Conservation (phyloP, 2,113 vertebrate genomes). For the Aythya baeri region DNA sequence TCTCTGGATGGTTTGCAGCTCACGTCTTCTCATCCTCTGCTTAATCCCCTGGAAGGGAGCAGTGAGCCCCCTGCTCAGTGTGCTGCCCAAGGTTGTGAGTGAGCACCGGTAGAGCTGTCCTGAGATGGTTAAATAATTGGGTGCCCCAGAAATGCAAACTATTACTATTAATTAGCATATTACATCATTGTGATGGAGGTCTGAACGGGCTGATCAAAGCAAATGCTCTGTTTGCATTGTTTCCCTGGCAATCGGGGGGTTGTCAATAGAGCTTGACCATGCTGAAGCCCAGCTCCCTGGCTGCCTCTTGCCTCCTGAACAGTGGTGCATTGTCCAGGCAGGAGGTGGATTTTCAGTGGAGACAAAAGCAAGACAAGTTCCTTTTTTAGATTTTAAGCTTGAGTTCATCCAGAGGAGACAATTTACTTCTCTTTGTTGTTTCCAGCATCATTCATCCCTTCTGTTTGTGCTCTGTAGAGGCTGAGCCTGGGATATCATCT, state of each 20-base stretch:
- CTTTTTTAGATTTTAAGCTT: slow-evolving; percentile 47
- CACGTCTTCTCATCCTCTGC: neutral
- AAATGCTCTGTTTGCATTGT: neutral
- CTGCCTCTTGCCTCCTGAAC: neutral
- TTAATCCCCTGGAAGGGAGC: neutral
- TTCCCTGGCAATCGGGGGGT: neutral
- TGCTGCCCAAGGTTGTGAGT: neutral
- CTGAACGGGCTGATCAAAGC: neutral
- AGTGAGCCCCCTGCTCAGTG: rapidly evolving
- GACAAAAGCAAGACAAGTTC: slow-evolving; percentile 36
- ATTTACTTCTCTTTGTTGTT: slow-evolving; percentile 66
- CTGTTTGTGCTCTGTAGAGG: slow-evolving; percentile 48
- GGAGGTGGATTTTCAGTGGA: slow-evolving; percentile 55
- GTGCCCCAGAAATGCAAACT: neutral
- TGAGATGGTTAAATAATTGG: neutral
- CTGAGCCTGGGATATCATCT: slow-evolving; percentile 45
- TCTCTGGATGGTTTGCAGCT: neutral
- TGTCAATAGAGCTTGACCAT: slow-evolving; percentile 9
- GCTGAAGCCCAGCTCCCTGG: neutral
- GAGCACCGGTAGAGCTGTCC: neutral
- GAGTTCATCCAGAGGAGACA: slow-evolving; percentile 53
- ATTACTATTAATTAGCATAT: slow-evolving; percentile 4
- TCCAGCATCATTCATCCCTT: slow-evolving; percentile 57
- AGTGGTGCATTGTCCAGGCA: neutral
- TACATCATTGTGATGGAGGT: neutral